Conservation (phyloP, 2,888 invertebrate species). For the Tridacna crocea region DNA sequence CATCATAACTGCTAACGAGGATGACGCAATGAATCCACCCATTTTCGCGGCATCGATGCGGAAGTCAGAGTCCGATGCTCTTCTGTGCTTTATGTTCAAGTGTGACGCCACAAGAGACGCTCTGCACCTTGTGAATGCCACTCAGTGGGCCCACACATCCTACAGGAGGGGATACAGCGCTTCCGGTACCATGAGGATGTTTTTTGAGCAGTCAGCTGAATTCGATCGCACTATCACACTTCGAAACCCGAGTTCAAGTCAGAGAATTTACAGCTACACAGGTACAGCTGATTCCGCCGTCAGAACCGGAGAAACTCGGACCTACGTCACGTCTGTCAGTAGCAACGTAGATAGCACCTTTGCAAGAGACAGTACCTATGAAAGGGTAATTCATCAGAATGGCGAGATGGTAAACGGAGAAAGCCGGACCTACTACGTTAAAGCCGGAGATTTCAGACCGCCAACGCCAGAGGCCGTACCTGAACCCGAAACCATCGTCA, state of each 20-base stretch:
- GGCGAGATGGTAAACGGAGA: slow-evolving; percentile 11
- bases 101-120: slow-evolving; percentile 55
- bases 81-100: slow-evolving; percentile 48
- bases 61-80: slow-evolving; percentile 14
- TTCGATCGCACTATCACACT: slow-evolving; percentile 47
- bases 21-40: slow-evolving; percentile 50
- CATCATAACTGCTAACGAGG: slow-evolving; percentile 45
- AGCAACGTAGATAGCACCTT: background rate
- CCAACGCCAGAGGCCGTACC: slow-evolving; percentile 23
- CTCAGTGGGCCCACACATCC: slow-evolving; percentile 55
- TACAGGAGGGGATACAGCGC: slow-evolving; percentile 42
- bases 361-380: background rate
- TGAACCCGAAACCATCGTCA: slow-evolving; percentile 42
- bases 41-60: slow-evolving; percentile 51
- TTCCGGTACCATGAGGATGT: slow-evolving; percentile 47
- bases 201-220: slow-evolving; percentile 52
- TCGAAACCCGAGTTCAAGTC: slow-evolving; percentile 8
- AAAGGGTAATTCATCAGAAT: background rate
- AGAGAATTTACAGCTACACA: slow-evolving; percentile 54
- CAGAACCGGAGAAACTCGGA: slow-evolving; percentile 35
- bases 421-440: slow-evolving; percentile 42
- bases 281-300: slow-evolving; percentile 23
- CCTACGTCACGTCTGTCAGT: slow-evolving; percentile 31
- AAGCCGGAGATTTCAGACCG: slow-evolving; percentile 43
- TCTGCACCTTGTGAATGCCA: slow-evolving; percentile 58